These are phyloP conservation scores for Unio pictorum DNA, from an alignment of 2,888 invertebrate genomes.

Conservation along the genomic window DNA sequence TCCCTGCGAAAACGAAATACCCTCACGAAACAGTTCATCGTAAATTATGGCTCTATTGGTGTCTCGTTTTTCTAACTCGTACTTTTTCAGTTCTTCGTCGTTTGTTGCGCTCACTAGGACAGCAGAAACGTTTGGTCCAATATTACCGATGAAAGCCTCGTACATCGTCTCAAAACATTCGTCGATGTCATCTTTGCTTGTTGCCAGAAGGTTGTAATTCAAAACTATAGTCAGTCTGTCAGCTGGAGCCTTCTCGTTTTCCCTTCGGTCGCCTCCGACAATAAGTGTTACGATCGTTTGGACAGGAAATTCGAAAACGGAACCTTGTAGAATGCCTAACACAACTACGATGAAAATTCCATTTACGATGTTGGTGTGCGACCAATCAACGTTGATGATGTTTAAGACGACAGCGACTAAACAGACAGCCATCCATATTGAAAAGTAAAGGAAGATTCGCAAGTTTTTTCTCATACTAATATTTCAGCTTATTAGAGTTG, in stretches of 20 bases:
- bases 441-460: slow-evolving; percentile 52
- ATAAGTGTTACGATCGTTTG: slow-evolving; percentile 54
- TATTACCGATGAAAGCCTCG: slow-evolving; percentile 58
- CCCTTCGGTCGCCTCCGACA: slow-evolving; percentile 48
- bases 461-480: slow-evolving; percentile 44
- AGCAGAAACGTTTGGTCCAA: slow-evolving; percentile 53
- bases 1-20: slow-evolving; percentile 47
- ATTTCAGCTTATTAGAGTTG: no score
- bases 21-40: slow-evolving; percentile 56
- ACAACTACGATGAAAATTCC: slow-evolving; percentile 54
- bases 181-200: slow-evolving; percentile 57
- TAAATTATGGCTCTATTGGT: slow-evolving; percentile 54
- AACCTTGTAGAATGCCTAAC: slow-evolving; percentile 55
- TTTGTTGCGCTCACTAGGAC: slow-evolving; percentile 60
- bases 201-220: slow-evolving; percentile 56
- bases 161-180: slow-evolving; percentile 62
- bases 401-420: slow-evolving; percentile 49
- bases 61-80: slow-evolving; percentile 52
- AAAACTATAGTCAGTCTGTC: slow-evolving; percentile 49
- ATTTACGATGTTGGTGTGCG: slow-evolving; percentile 45
- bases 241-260: slow-evolving; percentile 30
- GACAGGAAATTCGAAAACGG: slow-evolving; percentile 57
- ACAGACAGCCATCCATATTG: slow-evolving; percentile 51
- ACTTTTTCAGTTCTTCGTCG: slow-evolving; percentile 47
- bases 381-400: slow-evolving; percentile 60